Evolutionary conservation across 2,113 vertebrate genomes (phyloP), one percentile per base, ranked within the genome.

Genomic region (Climacteris rufus): DNA sequence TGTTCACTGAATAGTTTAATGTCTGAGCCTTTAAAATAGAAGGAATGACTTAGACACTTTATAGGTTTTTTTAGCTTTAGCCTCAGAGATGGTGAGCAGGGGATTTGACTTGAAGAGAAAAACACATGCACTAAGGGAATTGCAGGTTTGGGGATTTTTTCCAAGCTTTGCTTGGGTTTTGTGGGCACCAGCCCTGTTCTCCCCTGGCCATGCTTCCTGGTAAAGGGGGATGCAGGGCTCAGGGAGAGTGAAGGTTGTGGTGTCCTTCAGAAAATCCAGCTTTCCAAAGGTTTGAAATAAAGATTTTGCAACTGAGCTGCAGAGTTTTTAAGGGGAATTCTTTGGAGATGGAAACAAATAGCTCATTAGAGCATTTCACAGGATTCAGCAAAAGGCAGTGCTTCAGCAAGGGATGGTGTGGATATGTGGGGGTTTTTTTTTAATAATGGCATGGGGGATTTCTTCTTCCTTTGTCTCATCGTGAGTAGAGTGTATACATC

Each of bases 261-360:
- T 42, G 90, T 88, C 94, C 87, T 92, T 93, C 71, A 69, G 63
- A 94, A 96, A 74, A 87, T 53, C 33, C 50, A 42, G n/a, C 37
- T 79, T 94, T 85, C 61, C 5, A 2, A 83, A 57, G 66, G 35
- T 74, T 72, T 61, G 53, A 80, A 95, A 96, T 61, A 76, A 93
- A 76, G 82, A 76, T 63, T 69, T 93, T 83, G 74, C 54, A 72
- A 53, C 45, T 24, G 37, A 83, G 54, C 57, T 80, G 82, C 79
- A 13, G 69, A 42, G 66, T 59, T 94, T 95, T 76, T 70, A 65
- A 85, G 39, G 70, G 39, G 50, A 87, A 72, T 87, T 90, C 74
- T 87, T 89, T 93, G 78, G 87, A 78, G 87, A 91, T 84, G 56
- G 78, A 90, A 95, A 63, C 61, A 91, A 95, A 76, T 49, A 88